A percentile compares a stretch with the other conserved stretches of the same genome.
These are phyloP conservation scores for Tholera decimalis DNA, from an alignment of 2,888 invertebrate genomes.

Conservation along the genomic window DNA sequence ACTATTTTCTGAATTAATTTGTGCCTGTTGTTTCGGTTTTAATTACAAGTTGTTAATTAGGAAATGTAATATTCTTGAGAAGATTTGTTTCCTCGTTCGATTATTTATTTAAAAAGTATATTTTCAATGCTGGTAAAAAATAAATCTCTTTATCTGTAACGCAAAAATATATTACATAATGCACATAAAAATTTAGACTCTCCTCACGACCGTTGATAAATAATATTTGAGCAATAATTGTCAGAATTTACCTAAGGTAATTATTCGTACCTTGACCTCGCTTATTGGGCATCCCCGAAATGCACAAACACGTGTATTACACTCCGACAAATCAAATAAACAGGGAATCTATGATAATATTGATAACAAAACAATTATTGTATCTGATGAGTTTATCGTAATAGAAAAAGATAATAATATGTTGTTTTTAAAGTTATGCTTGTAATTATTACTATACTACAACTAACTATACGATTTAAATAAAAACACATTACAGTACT, in stretches of 20 bases:
- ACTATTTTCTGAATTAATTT: slow-evolving; percentile 50
- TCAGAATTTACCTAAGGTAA: slow-evolving; percentile 30
- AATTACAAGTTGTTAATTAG: slow-evolving; percentile 56
- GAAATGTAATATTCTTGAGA: slow-evolving; percentile 56
- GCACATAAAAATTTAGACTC: not conserved
- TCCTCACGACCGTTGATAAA: not conserved
- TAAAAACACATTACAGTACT: not conserved
- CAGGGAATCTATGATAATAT: slow-evolving; percentile 17
- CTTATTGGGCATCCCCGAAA: slow-evolving; percentile 32
- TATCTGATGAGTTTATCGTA: slow-evolving; percentile 20
- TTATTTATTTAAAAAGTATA: too few relatives aligned
- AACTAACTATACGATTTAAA: not conserved
- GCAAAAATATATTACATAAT: slow-evolving; percentile 1
- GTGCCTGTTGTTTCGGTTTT: slow-evolving; percentile 48
- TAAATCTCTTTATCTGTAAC: too few relatives aligned
- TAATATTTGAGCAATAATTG: slow-evolving; percentile 33
- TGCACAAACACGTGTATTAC: not conserved
- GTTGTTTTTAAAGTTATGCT: slow-evolving; percentile 11
- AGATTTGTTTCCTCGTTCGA: slow-evolving; percentile 17
- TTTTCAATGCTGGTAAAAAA: too few relatives aligned
- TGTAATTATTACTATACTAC: not conserved
- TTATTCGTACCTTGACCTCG: slow-evolving; percentile 17
- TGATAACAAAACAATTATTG: slow-evolving; percentile 11
- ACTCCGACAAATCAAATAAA: slow-evolving; percentile 13
- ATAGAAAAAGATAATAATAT: slow-evolving; percentile 8